Evolutionary conservation across 2,797 vertebrate species (phyloP).

Genomic region (Pseudocheirus occidentalis): DNA sequence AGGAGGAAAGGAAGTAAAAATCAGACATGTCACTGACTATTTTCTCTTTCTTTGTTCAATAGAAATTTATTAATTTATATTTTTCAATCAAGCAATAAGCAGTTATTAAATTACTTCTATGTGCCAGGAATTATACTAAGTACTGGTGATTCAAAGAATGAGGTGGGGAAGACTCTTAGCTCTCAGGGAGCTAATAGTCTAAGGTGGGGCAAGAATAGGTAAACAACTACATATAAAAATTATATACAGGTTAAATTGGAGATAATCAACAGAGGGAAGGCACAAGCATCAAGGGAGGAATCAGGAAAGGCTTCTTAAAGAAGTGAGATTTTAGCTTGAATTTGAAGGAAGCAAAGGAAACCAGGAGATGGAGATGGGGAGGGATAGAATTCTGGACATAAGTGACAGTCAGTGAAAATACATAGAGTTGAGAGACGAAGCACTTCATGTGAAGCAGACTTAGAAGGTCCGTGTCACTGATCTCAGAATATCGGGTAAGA

Average conservation of each 20-base stretch:
- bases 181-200: not conserved
- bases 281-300: not conserved
- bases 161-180: not conserved
- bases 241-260: not conserved
- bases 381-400: not conserved
- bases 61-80: conserved; percentile 17
- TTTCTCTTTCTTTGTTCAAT: not conserved
- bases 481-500: no score
- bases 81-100: not conserved
- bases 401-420: not conserved
- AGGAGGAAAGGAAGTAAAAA: not conserved
- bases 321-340: not conserved
- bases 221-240: not conserved
- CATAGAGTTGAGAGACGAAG: not conserved
- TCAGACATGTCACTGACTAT: not conserved
- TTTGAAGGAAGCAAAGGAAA: not conserved
- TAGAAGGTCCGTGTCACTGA: no score
- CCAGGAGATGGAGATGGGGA: no score
- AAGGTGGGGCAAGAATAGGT: not conserved
- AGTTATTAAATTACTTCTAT: not conserved
- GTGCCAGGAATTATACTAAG: not conserved
- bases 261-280: not conserved
- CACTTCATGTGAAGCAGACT: no score
- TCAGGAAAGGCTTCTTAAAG: not conserved
- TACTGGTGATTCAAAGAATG: not conserved